Percentiles rank a stretch among this genome's conserved stretches.
Evolutionary conservation across 2,113 vertebrate genomes (phyloP).

Genomic region (Oryzias curvinotus): DNA sequence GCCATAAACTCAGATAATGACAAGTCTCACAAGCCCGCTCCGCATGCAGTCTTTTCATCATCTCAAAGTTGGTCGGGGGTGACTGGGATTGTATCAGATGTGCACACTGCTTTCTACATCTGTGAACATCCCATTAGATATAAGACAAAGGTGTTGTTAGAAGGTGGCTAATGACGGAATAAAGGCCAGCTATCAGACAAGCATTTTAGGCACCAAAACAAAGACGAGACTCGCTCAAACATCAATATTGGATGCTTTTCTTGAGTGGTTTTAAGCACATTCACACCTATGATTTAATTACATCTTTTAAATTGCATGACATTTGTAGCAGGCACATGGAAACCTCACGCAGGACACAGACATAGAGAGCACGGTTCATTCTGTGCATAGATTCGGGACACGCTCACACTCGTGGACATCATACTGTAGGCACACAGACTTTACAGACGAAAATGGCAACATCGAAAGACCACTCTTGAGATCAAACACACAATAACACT

Average conservation of each 20-base stretch:
- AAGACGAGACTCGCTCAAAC: slow-evolving; percentile 48
- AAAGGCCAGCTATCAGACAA: slow-evolving; percentile 38
- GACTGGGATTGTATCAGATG: slow-evolving; percentile 20
- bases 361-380: slow-evolving; percentile 18
- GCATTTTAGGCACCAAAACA: slow-evolving; percentile 64
- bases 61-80: slow-evolving; percentile 4
- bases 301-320: slow-evolving; percentile 45
- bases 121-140: slow-evolving; percentile 19
- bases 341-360: slow-evolving; percentile 47
- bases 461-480: slow-evolving; percentile 41
- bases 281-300: slow-evolving; percentile 47
- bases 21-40: slow-evolving; percentile 14
- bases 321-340: slow-evolving; percentile 60
- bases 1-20: slow-evolving; percentile 23
- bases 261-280: slow-evolving; percentile 46
- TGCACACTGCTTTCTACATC: slow-evolving; percentile 25
- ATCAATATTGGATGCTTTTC: slow-evolving; percentile 42
- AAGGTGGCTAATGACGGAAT: slow-evolving; percentile 36
- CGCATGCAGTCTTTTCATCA: slow-evolving; percentile 1
- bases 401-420: slow-evolving; percentile 11
- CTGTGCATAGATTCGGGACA: slow-evolving; percentile 48
- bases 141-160: slow-evolving; percentile 47
- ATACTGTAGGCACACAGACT: slow-evolving; percentile 11
- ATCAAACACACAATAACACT: slow-evolving; percentile 36
- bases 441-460: slow-evolving; percentile 31